Conservation (phyloP, 2,888 invertebrate species). For the Phorcus lineatus region DNA sequence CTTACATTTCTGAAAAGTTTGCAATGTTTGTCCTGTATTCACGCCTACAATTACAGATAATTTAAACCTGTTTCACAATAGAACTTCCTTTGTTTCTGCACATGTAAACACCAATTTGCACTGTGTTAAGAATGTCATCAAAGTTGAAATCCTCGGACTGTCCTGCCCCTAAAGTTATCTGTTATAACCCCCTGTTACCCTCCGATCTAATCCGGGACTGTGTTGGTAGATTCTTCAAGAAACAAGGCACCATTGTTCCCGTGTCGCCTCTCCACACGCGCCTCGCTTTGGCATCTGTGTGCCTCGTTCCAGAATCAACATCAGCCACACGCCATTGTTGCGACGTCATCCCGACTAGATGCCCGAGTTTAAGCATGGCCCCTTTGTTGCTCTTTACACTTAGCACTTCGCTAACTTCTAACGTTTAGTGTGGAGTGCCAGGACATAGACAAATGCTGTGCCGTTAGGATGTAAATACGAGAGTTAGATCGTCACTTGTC, state of each 20-base stretch:
- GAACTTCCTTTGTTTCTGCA: too few species aligned
- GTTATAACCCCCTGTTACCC: neutral
- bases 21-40: too few species aligned
- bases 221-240: neutral
- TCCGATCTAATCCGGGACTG: neutral
- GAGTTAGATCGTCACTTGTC: neutral
- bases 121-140: too few species aligned
- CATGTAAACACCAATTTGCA: too few species aligned
- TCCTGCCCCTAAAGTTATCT: too few species aligned
- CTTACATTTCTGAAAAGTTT: too few species aligned
- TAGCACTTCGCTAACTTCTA: conserved; percentile 8
- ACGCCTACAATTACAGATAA: too few species aligned
- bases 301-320: neutral
- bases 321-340: conserved; percentile 4
- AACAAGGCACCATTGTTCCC: neutral
- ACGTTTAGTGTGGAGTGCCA: neutral
- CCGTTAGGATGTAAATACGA: neutral
- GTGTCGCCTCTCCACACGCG: neutral
- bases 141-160: too few species aligned
- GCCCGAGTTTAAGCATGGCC: neutral
- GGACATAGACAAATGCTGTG: neutral
- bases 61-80: too few species aligned
- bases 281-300: neutral
- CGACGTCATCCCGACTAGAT: neutral
- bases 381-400: neutral